Percentiles rank a stretch among this genome's conserved stretches.
These are phyloP conservation scores for Gordius sp. DNA, from an alignment of 2,888 invertebrate genomes.

Conservation along the genomic window DNA sequence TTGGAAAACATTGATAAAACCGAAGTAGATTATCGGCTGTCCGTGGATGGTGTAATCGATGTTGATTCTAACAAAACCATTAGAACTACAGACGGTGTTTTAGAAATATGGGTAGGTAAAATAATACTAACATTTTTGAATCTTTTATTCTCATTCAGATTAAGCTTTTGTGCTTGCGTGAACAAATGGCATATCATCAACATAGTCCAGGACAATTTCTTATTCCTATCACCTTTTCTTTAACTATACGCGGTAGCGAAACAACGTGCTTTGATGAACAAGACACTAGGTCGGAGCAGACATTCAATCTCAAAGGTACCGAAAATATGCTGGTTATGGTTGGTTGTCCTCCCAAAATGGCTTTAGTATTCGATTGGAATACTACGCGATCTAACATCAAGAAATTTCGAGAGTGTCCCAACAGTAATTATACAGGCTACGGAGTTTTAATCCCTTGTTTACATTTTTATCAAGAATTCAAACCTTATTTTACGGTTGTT, in stretches of 20 bases:
- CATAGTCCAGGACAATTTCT: background rate
- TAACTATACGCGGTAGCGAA: background rate
- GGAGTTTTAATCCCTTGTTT: background rate
- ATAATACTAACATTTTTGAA: slow-evolving; percentile 5
- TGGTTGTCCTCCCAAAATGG: slow-evolving; percentile 4
- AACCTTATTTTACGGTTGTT: slow-evolving; percentile 5
- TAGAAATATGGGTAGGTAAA: background rate
- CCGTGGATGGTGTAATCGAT: background rate
- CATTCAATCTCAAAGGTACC: background rate
- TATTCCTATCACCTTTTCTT: background rate
- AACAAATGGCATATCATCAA: background rate
- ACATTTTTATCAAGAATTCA: slow-evolving; percentile 6
- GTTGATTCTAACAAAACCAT: background rate
- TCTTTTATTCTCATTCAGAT: background rate
- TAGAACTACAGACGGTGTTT: background rate
- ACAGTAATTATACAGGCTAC: background rate
- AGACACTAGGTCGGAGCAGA: background rate
- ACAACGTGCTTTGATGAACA: background rate
- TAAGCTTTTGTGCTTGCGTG: background rate
- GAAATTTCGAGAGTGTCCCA: background rate
- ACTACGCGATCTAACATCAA: background rate
- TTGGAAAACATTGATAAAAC: background rate
- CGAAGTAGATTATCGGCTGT: background rate
- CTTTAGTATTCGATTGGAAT: slow-evolving; percentile 2
- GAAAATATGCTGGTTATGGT: background rate